These are phyloP conservation scores for Amphibalanus amphitrite DNA, from an alignment of 1,140 invertebrate genomes.

Conservation along the genomic window DNA sequence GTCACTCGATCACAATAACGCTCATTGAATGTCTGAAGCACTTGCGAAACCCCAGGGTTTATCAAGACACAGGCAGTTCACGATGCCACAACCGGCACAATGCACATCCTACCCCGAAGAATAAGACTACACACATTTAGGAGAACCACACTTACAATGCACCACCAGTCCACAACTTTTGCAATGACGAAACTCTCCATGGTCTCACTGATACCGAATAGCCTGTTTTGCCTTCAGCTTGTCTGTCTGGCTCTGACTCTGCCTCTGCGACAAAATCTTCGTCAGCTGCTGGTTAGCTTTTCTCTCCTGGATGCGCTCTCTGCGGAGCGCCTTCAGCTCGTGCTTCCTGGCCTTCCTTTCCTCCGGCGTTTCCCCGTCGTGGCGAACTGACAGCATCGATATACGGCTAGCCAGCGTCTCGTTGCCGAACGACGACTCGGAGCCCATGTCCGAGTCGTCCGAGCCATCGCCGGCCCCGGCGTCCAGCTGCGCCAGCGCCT, in stretches of 20 bases:
- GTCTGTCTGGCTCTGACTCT: background rate
- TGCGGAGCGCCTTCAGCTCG: background rate
- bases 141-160: no score
- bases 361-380: constrained; percentile 62
- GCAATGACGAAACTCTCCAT: no score
- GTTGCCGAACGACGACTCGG: constrained; percentile 11
- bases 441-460: constrained; percentile 7
- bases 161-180: no score
- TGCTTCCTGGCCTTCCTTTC: constrained; percentile 60
- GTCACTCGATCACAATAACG: no score
- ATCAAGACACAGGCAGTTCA: no score
- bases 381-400: constrained; percentile 49
- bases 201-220: background rate
- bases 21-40: no score
- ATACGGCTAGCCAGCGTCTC: constrained; percentile 49
- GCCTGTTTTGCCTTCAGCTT: background rate
- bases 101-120: no score
- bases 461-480: constrained; percentile 15
- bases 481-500: background rate
- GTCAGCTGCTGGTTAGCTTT: background rate
- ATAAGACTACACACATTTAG: no score
- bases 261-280: background rate
- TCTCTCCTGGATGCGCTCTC: background rate
- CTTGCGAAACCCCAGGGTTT: no score
- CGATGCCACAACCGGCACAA: no score